phyloP scores from a whole-genome alignment of 2,888 invertebrate species.

The Limnephilus marmoratus region DNA sequence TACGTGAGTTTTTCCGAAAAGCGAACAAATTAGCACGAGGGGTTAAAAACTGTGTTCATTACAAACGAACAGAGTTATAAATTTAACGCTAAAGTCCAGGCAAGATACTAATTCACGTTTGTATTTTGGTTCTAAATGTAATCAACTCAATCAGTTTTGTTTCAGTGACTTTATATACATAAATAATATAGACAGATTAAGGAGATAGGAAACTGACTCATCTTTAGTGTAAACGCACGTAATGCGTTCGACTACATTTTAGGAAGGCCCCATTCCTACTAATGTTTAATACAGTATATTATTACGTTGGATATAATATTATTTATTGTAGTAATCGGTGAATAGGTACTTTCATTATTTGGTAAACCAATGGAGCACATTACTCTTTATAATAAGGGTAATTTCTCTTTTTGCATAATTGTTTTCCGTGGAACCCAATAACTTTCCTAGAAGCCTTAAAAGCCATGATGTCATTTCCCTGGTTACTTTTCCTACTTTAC shows the following conservation, averaged over 20 bases:
- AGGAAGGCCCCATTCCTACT: too few relatives aligned
- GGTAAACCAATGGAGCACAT: not conserved
- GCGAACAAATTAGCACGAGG: too few relatives aligned
- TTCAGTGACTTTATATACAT: not conserved
- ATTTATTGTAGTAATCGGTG: not conserved
- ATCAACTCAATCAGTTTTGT: not conserved
- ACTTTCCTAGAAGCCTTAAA: not conserved
- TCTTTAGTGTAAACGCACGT: too few relatives aligned
- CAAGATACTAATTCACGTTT: too few relatives aligned
- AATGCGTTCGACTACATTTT: too few relatives aligned
- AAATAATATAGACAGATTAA: not conserved
- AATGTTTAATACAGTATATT: too few relatives aligned
- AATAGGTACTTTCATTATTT: not conserved
- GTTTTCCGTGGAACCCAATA: slow-evolving; percentile 5
- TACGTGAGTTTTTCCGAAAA: too few relatives aligned
- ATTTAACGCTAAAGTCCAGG: too few relatives aligned
- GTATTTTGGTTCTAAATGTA: too few relatives aligned
- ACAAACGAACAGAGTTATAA: too few relatives aligned
- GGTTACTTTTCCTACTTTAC: not conserved
- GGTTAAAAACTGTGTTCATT: too few relatives aligned
- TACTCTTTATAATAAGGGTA: not conserved
- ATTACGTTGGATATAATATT: not conserved
- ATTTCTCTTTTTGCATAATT: not conserved
- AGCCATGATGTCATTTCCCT: not conserved
- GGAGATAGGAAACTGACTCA: too few relatives aligned